Evolutionary conservation across 1,140 invertebrate genomes (phyloP).

Genomic region (Nomia melanderi): DNA sequence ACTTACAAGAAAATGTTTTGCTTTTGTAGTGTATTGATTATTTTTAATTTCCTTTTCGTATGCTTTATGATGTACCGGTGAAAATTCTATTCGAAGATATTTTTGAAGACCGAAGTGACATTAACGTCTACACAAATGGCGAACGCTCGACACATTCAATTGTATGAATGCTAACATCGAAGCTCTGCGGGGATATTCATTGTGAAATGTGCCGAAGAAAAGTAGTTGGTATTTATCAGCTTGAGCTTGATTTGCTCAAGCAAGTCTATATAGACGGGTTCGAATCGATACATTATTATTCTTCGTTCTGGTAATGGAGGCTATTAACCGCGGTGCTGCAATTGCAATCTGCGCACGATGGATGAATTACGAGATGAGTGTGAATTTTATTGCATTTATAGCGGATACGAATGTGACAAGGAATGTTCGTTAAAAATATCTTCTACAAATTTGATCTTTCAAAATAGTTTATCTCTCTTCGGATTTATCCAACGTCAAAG

Average conservation of each 20-base stretch:
- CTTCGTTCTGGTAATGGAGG: constrained; percentile 43
- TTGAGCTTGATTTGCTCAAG: constrained; percentile 51
- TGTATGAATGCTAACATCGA: constrained; percentile 32
- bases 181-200: constrained; percentile 44
- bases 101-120: constrained; percentile 19
- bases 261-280: constrained; percentile 53
- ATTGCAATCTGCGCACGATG: constrained; percentile 12
- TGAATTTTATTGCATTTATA: too few relatives aligned
- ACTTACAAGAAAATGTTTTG: neutral
- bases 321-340: constrained; percentile 9
- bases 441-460: too few relatives aligned
- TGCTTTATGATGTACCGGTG: neutral
- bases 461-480: too few relatives aligned
- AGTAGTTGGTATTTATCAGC: constrained; percentile 58
- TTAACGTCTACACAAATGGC: constrained; percentile 29
- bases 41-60: neutral
- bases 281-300: constrained; percentile 58
- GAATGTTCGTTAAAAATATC: too few relatives aligned
- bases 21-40: neutral
- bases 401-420: too few relatives aligned
- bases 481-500: too few relatives aligned
- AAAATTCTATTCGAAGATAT: neutral
- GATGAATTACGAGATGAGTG: neutral
- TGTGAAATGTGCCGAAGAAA: constrained; percentile 65
- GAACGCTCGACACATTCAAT: constrained; percentile 35